phyloP scores from a whole-genome alignment of 2,113 vertebrate species.

The Phalacrocorax carbo region DNA sequence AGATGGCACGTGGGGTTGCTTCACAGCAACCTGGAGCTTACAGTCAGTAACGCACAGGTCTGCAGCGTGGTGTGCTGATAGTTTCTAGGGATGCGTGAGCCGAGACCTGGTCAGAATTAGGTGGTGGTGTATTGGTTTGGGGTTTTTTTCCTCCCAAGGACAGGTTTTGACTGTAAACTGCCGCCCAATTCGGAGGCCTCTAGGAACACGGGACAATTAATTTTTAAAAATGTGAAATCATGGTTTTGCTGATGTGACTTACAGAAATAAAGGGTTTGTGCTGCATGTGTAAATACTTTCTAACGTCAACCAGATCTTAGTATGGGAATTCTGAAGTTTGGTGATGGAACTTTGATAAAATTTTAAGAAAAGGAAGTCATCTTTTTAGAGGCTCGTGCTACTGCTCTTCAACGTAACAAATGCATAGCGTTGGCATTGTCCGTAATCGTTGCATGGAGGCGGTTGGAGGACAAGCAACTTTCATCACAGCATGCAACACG shows the following conservation, averaged over 20 bases:
- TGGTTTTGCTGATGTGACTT: background rate
- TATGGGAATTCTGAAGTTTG: background rate
- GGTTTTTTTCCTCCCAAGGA: background rate
- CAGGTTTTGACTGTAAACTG: background rate
- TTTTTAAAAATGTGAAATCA: background rate
- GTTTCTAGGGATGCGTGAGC: background rate
- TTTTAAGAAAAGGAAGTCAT: background rate
- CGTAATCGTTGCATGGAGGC: background rate
- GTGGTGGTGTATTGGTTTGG: background rate
- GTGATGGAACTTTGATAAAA: background rate
- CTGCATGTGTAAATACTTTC: background rate
- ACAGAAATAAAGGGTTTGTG: background rate
- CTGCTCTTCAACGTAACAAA: background rate
- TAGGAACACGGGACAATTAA: background rate
- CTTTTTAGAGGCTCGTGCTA: background rate
- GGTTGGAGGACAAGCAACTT: background rate
- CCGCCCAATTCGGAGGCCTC: background rate
- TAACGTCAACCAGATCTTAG: background rate
- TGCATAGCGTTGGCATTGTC: background rate
- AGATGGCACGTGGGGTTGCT: fast-evolving
- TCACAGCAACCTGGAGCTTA: background rate
- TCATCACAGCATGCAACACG: background rate
- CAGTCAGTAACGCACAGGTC: fast-evolving
- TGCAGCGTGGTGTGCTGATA: fast-evolving
- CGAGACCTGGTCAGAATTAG: background rate